Base-by-base conservation (phyloP, 2,888 invertebrate species). In the Diarsia brunnea region DNA sequence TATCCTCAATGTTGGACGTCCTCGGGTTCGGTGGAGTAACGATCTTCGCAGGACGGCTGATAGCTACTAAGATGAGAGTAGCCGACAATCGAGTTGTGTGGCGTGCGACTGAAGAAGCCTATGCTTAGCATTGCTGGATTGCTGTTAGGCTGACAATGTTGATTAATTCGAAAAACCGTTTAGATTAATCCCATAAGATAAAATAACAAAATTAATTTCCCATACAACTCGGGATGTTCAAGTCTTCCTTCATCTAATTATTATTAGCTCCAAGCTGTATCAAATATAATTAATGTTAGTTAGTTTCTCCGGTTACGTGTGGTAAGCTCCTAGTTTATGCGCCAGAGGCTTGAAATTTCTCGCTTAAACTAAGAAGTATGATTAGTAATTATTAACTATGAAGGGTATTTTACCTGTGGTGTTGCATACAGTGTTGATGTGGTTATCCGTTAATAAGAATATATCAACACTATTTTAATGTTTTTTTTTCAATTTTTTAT, bases 281-380 rank as follows among this genome's bases (percentile, higher is more conserved):
- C 60, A 64, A 69, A 73, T 68, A 47, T 80, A 70, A 76, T 79
- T 82, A 78, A 75, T 67, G 70, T 67, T 61, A 72, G 67, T 70
- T 43, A 73, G 55, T 73, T 73, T 61, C 55, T 11, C 27, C 12
- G 38, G 60, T 51, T 73, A 73, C 49, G 31, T 64, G 45, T 70
- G 64, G 68, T 68, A 58, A 75, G 64, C 74, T 75, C 31, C 24
- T 45, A 70, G 82, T 78, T 78, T 75, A 64, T 38, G 45, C 73
- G 67, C 75, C n/a, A 61, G 71, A 71, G 75, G 69, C 65, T 71
- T 73, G 64, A 68, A 82, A 81, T 76, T 81, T 81, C 69, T 67
- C 51, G 38, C 61, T 75, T 21, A 73, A 58, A 31, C 58, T 61
- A 63, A 31, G 38, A 27, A 65, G 31, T 0, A n/a, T 75, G 64